Evolutionary conservation across 2,797 vertebrate genomes (phyloP).

Genomic region (Macropus fuliginosus): DNA sequence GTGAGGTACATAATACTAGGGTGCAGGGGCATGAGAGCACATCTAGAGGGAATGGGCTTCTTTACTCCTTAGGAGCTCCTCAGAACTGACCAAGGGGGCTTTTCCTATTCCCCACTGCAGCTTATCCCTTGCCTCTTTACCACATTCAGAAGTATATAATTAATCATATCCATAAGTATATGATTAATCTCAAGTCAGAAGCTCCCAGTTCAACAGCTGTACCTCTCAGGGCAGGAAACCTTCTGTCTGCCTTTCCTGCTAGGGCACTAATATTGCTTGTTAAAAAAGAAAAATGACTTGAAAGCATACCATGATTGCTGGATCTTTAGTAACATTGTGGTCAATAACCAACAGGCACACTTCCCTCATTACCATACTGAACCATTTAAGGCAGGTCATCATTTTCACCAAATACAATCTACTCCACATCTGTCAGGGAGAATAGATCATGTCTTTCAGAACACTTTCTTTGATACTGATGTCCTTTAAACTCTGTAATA

Average conservation of each 20-base stretch:
- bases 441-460: background rate
- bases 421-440: background rate
- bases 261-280: background rate
- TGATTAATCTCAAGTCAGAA: background rate
- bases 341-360: background rate
- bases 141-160: background rate
- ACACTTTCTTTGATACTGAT: background rate
- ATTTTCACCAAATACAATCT: background rate
- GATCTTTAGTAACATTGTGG: background rate
- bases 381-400: background rate
- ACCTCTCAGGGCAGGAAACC: background rate
- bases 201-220: background rate
- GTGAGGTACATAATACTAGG: background rate
- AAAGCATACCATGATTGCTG: background rate
- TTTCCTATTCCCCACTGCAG: background rate
- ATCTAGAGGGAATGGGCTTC: background rate
- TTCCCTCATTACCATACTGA: background rate
- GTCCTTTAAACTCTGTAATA: background rate
- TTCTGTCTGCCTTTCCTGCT: background rate
- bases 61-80: background rate
- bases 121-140: background rate
- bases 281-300: background rate
- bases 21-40: background rate
- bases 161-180: background rate
- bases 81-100: background rate